A percentile compares a stretch with the other conserved stretches of the same genome.
Evolutionary conservation across 2,888 invertebrate genomes (phyloP).

Genomic region (Machimus atricapillus): DNA sequence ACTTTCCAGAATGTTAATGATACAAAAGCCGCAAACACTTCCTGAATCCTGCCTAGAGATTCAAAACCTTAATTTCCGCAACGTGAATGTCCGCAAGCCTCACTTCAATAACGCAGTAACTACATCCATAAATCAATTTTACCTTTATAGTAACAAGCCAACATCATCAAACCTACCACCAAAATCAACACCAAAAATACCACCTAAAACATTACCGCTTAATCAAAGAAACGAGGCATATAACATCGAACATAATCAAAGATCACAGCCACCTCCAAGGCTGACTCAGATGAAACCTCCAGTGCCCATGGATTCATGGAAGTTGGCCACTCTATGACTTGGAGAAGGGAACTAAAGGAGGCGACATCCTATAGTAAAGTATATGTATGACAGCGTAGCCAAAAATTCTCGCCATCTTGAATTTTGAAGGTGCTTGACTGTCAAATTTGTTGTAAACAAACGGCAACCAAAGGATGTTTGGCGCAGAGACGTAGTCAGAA

Average conservation of each 20-base stretch:
- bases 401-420: too few species aligned
- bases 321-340: too few species aligned
- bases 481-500: too few species aligned
- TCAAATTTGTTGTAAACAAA: too few species aligned
- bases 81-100: constrained; percentile 4
- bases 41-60: constrained; percentile 32
- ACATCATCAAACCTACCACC: background rate
- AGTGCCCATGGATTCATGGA: background rate
- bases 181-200: background rate
- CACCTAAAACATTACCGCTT: background rate
- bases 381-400: too few species aligned
- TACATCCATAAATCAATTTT: constrained; percentile 3
- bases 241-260: background rate
- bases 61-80: constrained; percentile 28
- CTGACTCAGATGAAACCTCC: background rate
- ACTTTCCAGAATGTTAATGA: constrained; percentile 9
- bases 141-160: background rate
- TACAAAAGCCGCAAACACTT: background rate
- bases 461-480: too few species aligned
- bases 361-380: too few species aligned
- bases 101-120: background rate
- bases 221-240: background rate
- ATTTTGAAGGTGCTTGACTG: too few species aligned
- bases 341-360: too few species aligned
- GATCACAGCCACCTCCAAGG: background rate